phyloP scores from a whole-genome alignment of 1,140 invertebrate species.

The Panagrolaimus sp. region DNA sequence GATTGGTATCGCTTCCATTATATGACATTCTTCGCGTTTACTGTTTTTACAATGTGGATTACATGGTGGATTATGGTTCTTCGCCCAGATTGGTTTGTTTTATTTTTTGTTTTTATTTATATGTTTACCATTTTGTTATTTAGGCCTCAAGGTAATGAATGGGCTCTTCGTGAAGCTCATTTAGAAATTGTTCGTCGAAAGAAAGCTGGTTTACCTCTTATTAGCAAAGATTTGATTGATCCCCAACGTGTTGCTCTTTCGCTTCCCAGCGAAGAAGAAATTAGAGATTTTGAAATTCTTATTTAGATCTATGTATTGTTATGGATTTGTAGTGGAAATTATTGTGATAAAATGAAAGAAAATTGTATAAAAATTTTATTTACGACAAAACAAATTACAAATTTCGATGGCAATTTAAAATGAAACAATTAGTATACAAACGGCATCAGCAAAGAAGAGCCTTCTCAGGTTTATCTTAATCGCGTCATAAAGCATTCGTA shows the following conservation, averaged over 20 bases:
- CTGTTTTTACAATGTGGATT: slow-evolving; percentile 42
- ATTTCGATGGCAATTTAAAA: no score
- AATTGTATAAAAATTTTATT: no score
- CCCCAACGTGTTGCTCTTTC: slow-evolving; percentile 60
- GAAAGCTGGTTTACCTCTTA: slow-evolving; percentile 71
- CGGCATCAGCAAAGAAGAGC: no score
- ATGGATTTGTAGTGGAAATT: no score
- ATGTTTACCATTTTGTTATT: slow-evolving; percentile 14
- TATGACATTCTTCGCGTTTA: slow-evolving; percentile 43
- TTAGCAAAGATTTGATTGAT: slow-evolving; percentile 77
- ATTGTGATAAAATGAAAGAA: no score
- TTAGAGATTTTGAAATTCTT: slow-evolving; percentile 81
- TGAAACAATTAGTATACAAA: no score
- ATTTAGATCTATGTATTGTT: slow-evolving; percentile 69
- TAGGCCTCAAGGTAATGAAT: slow-evolving; percentile 65
- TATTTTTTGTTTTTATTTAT: slow-evolving; percentile 1
- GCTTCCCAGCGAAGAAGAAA: slow-evolving; percentile 82
- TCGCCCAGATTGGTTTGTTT: slow-evolving; percentile 46
- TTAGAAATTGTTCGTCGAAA: slow-evolving; percentile 80
- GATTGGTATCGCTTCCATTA: slow-evolving; percentile 54
- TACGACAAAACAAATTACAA: no score
- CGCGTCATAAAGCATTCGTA: no score
- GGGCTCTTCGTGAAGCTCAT: slow-evolving; percentile 83
- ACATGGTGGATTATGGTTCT: slow-evolving; percentile 46
- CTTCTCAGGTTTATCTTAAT: no score